Base-by-base conservation (phyloP, 2,113 vertebrate genomes). In the Prolemur simus region DNA sequence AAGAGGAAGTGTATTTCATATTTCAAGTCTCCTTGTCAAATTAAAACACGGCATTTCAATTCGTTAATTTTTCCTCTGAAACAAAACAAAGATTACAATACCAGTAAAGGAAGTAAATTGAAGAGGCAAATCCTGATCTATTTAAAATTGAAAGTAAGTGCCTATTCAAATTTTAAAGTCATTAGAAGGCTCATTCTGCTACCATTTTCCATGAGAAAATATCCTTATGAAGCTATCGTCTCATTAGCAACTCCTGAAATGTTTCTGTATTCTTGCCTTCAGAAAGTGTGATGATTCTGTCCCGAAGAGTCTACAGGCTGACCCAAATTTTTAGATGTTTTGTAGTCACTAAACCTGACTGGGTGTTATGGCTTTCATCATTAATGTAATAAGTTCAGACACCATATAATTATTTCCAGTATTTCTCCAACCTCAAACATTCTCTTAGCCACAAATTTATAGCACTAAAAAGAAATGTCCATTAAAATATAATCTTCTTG, bases 131-230 rank as follows among this genome's bases (percentile, higher is more conserved):
- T 56, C 10, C 8, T 17, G 29, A 76, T 85, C 45, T 82, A 91
- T 83, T 74, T 80, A 69, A 87, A 95, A 34, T 74, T 68, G 39
- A 68, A 83, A 73, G 8, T 13, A 73, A 87, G 39, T 56, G 4
- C 27, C 8, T 71, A 85, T 68, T 85, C 58, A 85, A 87, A 93
- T 64, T 93, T 88, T 91, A 64, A 69, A 92, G 49, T 54, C 10
- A 63, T 80, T 84, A 47, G 20, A 2, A 64, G 42, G 20, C 15
- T 84, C 45, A 7, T 21, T 76, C 29, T 68, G 29, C 39, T 74
- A 90, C 32, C 17, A 84, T 8, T 89, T 96, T 90, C 96, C 47
- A 74, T 84, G 68, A 84, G 32, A n/a, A 93, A 93, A 93, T 81
- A 52, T 49, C 11, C 18, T 71, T 77, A 60, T 63, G 63, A 77